Base-by-base conservation (phyloP, 1,140 invertebrate species). In the Bombus impatiens region DNA sequence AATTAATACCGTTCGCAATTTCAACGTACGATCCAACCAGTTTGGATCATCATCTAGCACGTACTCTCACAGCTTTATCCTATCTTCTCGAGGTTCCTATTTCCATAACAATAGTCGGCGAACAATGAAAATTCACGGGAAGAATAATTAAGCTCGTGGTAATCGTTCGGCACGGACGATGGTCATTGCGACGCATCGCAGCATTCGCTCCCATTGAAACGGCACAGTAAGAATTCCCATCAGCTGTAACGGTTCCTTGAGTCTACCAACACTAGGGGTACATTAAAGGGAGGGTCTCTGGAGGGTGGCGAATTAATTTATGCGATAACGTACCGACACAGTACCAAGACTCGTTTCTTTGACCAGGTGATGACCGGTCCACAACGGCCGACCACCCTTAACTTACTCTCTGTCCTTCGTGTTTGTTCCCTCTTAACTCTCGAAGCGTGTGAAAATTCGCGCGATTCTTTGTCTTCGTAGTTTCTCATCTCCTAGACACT, bases 341-440 rank as follows among this genome's bases (percentile, higher is more conserved):
- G 42, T 35, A 68, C 53, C 44, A 44, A 68, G 88, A 77, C 89
- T 91, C 90, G 90, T 92, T 93, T 89, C 87, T 87, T 91, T 57
- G 89, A 85, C 93, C 93, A 93, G 92, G 92, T 93, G 93, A 93
- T 94, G 94, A 94, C 92, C 94, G 88, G 89, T 92, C 88, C 76
- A 62, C 88, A 87, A 91, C 90, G 92, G 92, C 87, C 86, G 90
- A 87, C 90, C 91, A 91, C 90, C 90, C 91, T 88, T 84, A 75
- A 88, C 28, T 4, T 25, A 10, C 44, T 13, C 44, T 57, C 67
- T 25, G 8, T 82, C 83, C 70, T 68, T 76, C 87, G 75, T 40
- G 59, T 62, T 32, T 44, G 37, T 22, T 62, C 65, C 53, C 35
- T 53, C 28, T 77, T 80, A 57, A 65, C 82, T 84, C 82, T 82